phyloP scores from a whole-genome alignment of 1,140 invertebrate genomes.

The Metopolophium dirhodum region DNA sequence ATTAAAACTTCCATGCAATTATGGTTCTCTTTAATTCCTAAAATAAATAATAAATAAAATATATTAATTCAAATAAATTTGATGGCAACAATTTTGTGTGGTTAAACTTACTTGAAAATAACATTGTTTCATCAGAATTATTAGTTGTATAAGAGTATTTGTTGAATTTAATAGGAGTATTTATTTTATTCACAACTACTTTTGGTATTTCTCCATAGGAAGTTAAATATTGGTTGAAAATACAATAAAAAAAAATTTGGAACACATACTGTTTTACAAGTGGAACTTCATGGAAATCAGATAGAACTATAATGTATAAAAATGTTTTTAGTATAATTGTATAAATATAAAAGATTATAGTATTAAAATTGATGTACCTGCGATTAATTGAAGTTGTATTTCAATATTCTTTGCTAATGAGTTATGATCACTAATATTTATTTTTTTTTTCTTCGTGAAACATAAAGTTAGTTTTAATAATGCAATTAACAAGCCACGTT shows the following conservation, averaged over 20 bases:
- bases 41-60: slow-evolving; percentile 6
- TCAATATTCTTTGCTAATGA: slow-evolving; percentile 41
- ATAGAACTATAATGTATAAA: slow-evolving; percentile 26
- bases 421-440: neutral
- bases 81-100: neutral
- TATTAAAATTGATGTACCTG: neutral
- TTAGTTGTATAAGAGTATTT: neutral
- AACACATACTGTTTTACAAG: slow-evolving; percentile 36
- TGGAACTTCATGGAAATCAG: slow-evolving; percentile 43
- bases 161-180: neutral
- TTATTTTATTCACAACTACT: slow-evolving; percentile 17
- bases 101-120: slow-evolving; percentile 31
- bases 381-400: slow-evolving; percentile 18
- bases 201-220: slow-evolving; percentile 17
- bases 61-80: neutral
- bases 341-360: neutral
- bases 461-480: slow-evolving; percentile 45
- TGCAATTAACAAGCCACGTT: slow-evolving; percentile 15
- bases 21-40: slow-evolving; percentile 36
- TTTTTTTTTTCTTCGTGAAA: slow-evolving; percentile 30
- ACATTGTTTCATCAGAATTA: neutral
- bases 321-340: neutral
- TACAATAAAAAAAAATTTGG: slow-evolving; percentile 39
- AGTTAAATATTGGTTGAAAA: slow-evolving; percentile 32
- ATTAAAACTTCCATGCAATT: slow-evolving; percentile 20